phyloP scores from a whole-genome alignment of 2,888 invertebrate species.

The Papilio elwesi region DNA sequence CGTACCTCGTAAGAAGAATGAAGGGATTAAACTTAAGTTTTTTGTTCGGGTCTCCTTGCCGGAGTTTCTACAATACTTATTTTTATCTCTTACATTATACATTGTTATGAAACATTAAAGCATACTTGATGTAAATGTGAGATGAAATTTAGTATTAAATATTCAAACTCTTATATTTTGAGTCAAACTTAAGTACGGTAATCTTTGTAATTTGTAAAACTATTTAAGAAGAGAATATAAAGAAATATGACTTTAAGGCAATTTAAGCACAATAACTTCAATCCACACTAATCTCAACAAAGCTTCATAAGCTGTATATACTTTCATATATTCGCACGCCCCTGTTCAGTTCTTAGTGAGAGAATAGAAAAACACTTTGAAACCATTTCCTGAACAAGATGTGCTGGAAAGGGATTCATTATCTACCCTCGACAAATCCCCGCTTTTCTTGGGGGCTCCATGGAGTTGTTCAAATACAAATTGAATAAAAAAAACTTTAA shows the following conservation, averaged over 20 bases:
- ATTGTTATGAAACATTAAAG: too few species aligned
- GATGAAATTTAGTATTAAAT: too few species aligned
- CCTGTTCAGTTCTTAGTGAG: slow-evolving; percentile 51
- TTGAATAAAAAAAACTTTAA: slow-evolving; percentile 13
- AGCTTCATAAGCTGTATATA: slow-evolving; percentile 24
- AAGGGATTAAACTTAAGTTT: slow-evolving; percentile 45
- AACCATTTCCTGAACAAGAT: slow-evolving; percentile 79
- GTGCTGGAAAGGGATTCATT: slow-evolving; percentile 78
- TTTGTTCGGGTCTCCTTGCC: slow-evolving; percentile 35
- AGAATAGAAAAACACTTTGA: slow-evolving; percentile 82
- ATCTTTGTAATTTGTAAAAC: too few species aligned
- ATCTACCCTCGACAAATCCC: slow-evolving; percentile 78
- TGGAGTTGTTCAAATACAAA: slow-evolving; percentile 24
- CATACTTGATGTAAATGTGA: too few species aligned
- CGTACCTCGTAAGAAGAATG: slow-evolving; percentile 45
- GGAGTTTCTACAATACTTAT: slow-evolving; percentile 12
- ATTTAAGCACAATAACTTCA: too few species aligned
- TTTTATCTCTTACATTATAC: not conserved
- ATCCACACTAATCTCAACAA: slow-evolving; percentile 3
- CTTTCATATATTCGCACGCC: slow-evolving; percentile 54
- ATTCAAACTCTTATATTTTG: too few species aligned
- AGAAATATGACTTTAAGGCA: too few species aligned
- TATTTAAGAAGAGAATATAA: too few species aligned
- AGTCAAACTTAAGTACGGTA: too few species aligned
- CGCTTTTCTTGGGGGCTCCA: slow-evolving; percentile 55